These are phyloP conservation scores for Enteromius paludinosus DNA, from an alignment of 2,797 vertebrate species.

Conservation along the genomic window DNA sequence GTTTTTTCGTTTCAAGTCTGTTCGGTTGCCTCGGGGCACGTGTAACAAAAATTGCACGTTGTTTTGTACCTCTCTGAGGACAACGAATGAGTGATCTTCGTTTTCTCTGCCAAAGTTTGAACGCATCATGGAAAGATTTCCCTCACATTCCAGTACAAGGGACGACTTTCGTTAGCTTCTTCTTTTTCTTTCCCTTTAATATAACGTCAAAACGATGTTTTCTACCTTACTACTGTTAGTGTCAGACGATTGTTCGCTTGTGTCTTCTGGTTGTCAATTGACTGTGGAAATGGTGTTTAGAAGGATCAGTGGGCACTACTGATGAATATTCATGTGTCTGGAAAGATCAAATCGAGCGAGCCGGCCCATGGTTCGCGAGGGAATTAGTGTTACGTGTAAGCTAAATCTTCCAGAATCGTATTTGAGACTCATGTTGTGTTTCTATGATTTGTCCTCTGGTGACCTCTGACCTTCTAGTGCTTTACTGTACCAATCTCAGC, in stretches of 20 bases:
- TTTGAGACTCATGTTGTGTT: conserved; percentile 47
- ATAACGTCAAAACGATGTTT: conserved; percentile 57
- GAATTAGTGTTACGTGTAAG: conserved; percentile 36
- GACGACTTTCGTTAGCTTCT: not conserved
- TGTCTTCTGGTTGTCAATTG: conserved; percentile 47
- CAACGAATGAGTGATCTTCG: conserved; percentile 50
- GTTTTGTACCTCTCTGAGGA: conserved; percentile 54
- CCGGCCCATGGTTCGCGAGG: conserved; percentile 1
- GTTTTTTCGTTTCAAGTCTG: conserved; percentile 36
- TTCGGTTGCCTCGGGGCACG: conserved; percentile 39
- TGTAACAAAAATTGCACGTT: conserved; percentile 4
- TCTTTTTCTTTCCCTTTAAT: conserved; percentile 29
- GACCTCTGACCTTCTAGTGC: conserved; percentile 48
- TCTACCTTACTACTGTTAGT: conserved; percentile 32
- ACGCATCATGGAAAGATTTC: conserved; percentile 51
- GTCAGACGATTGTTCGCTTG: conserved; percentile 51
- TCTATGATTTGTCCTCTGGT: conserved; percentile 42
- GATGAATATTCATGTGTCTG: conserved; percentile 44
- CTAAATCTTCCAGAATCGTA: conserved; percentile 46
- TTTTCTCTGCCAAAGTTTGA: conserved; percentile 69
- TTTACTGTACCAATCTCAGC: conserved; percentile 49
- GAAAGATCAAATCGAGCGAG: conserved; percentile 18
- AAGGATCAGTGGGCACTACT: conserved; percentile 25
- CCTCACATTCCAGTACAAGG: conserved; percentile 33
- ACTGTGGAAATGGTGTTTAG: conserved; percentile 43